Base-by-base conservation (phyloP, 2,888 invertebrate species). In the Ptychoptera contaminata region DNA sequence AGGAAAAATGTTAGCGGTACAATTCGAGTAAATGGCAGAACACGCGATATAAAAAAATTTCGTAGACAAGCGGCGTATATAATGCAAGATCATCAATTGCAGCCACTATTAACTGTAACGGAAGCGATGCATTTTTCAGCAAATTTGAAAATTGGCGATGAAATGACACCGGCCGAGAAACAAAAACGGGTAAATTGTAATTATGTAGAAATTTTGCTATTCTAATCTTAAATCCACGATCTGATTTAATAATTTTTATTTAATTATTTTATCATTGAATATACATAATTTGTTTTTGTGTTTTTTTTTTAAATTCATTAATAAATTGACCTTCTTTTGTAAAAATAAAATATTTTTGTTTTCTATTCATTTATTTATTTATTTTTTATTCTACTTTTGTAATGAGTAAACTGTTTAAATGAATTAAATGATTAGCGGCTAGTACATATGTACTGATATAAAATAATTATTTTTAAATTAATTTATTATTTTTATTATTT, bases 51-150 rank as follows among this genome's bases (percentile, higher is more conserved):
- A 49, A 73, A 78, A 51, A 65, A 70, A 46, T 81, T 88, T 53
- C 72, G 82, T 37, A 76, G 78, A 54, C 74, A 81, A 49, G 79
- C 84, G 3, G 88, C 88, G 53, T 93, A 91, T 65, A 92, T 94
- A 50, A 85, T 88, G 70, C 94, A 94, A 62, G 80, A 87, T 54
- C 82, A 85, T 54, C 73, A 74, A 56, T 70, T 93, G 15, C 82
- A 92, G 55, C 79, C 85, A 1, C 73, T 84, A 58, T 72, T 94
- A 32, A 86, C 87, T 2, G 83, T 91, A 5, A 70, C 76, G 43
- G 94, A 94, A 66, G 79, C 87, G 9, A 84, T 94, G 75, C 70
- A 72, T 53, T 77, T 90, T 47, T 87, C 92, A 0, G 88, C 88
- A 0, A 81, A 88, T 59, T 74, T 94, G 8, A 93, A 93, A 67